These are phyloP conservation scores for Phymanthus crucifer DNA, from an alignment of 92 coral and sea anemone species.

Conservation along the genomic window DNA sequence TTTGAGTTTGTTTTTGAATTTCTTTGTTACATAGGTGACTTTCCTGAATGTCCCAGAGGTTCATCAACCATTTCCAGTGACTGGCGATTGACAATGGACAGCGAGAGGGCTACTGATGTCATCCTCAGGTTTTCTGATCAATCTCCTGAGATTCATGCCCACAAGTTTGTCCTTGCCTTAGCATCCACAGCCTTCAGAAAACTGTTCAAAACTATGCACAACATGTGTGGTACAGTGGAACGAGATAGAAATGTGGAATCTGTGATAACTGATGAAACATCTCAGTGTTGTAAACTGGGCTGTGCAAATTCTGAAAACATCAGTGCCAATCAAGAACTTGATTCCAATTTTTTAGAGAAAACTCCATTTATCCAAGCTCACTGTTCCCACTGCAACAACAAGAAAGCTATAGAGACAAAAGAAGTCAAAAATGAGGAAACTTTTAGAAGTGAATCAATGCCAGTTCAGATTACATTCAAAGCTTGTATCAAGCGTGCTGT, in stretches of 20 bases:
- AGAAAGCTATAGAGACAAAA: not conserved
- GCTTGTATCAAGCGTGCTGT: constrained; percentile 39
- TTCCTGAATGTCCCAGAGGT: constrained; percentile 37
- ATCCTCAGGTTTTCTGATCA: constrained; percentile 53
- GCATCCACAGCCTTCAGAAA: constrained; percentile 46
- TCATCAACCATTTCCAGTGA: constrained; percentile 51
- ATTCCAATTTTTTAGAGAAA: not conserved
- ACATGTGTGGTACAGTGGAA: not conserved
- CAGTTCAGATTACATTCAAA: constrained; percentile 26
- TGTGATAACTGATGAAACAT: not conserved
- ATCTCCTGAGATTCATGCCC: constrained; percentile 54
- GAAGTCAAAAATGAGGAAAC: not conserved
- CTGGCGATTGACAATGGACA: constrained; percentile 40
- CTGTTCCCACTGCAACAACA: not conserved
- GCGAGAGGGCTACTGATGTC: constrained; percentile 46
- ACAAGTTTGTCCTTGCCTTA: constrained; percentile 56
- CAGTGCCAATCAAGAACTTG: not conserved
- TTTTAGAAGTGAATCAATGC: constrained; percentile 2
- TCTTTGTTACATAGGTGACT: constrained; percentile 29
- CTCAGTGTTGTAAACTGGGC: not conserved
- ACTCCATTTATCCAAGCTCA: constrained; percentile 7
- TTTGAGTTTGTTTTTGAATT: not conserved
- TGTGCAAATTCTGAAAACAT: not conserved
- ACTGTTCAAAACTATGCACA: constrained; percentile 14
- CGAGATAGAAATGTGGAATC: not conserved